A percentile compares a stretch with the other conserved stretches of the same genome.
These are phyloP conservation scores for Metacarcinus magister DNA, from an alignment of 2,888 invertebrate genomes.

Conservation along the genomic window DNA sequence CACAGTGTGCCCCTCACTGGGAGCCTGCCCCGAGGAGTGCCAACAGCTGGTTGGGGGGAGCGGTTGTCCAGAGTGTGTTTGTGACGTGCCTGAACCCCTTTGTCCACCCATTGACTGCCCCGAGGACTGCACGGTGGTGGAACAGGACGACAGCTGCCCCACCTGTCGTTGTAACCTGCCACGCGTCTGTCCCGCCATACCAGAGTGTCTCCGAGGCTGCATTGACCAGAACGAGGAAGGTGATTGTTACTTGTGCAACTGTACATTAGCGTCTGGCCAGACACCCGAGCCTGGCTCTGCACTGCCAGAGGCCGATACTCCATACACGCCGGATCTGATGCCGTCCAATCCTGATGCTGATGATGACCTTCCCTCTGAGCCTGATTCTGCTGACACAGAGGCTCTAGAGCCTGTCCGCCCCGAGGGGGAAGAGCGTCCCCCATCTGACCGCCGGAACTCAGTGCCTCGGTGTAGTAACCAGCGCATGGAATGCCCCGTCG, in stretches of 20 bases:
- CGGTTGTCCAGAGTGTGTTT: slow-evolving; percentile 42
- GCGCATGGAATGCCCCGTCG: not conserved
- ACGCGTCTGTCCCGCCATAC: slow-evolving; percentile 55
- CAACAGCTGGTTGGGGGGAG: not conserved
- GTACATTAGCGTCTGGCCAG: not conserved
- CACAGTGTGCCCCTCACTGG: slow-evolving; percentile 50
- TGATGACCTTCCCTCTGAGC: not conserved
- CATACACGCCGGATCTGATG: not conserved
- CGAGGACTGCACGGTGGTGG: slow-evolving; percentile 37
- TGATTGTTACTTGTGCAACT: slow-evolving; percentile 57
- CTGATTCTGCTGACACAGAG: not conserved
- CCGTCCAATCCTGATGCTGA: not conserved
- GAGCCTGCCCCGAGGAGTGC: slow-evolving; percentile 56
- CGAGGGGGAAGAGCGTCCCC: not conserved
- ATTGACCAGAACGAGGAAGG: not conserved
- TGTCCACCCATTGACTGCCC: slow-evolving; percentile 58
- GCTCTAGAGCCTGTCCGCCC: not conserved
- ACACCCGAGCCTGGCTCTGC: not conserved
- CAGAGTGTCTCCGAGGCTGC: slow-evolving; percentile 56
- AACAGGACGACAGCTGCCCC: slow-evolving; percentile 37
- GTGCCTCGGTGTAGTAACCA: not conserved
- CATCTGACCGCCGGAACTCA: not conserved
- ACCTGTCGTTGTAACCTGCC: slow-evolving; percentile 5
- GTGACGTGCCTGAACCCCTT: not conserved
- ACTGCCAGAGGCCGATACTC: not conserved